Evolutionary conservation across 2,113 vertebrate species (phyloP).

Genomic region (Anhinga rufa): DNA sequence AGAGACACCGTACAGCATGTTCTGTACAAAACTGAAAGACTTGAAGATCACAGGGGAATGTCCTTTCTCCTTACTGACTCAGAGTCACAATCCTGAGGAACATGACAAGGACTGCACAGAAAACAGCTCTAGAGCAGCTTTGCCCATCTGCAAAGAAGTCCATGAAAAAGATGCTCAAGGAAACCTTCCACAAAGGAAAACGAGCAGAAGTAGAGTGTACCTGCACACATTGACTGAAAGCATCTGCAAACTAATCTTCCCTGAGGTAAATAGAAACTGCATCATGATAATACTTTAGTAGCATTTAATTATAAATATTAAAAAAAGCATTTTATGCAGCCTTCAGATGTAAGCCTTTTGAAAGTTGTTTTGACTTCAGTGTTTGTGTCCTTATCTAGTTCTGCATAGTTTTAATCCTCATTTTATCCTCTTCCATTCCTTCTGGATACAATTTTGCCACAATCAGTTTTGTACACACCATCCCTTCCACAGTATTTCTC

Average conservation of each 20-base stretch:
- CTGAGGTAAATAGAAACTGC: conserved; percentile 81
- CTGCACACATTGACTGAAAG: conserved; percentile 93
- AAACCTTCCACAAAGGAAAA: conserved; percentile 79
- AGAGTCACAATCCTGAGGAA: conserved; percentile 74
- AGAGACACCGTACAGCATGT: conserved; percentile 75
- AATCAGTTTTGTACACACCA: neutral
- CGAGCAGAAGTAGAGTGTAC: conserved; percentile 86
- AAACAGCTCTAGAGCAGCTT: conserved; percentile 58
- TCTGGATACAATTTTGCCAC: neutral
- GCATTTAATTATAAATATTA: neutral
- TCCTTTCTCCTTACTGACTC: conserved; percentile 85
- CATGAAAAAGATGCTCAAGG: conserved; percentile 69
- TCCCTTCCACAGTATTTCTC: neutral
- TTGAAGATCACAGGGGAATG: conserved; percentile 94
- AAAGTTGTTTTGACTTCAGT: neutral
- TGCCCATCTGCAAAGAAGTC: conserved; percentile 78
- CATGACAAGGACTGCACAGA: conserved; percentile 71
- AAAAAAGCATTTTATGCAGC: neutral
- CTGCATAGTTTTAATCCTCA: neutral
- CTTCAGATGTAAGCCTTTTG: neutral
- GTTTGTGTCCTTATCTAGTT: neutral
- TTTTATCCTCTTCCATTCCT: neutral
- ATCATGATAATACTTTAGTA: neutral
- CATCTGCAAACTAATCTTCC: conserved; percentile 92
- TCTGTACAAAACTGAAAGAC: conserved; percentile 95